phyloP scores from a whole-genome alignment of 1,140 invertebrate species.

The Trachelipus rathkii region DNA sequence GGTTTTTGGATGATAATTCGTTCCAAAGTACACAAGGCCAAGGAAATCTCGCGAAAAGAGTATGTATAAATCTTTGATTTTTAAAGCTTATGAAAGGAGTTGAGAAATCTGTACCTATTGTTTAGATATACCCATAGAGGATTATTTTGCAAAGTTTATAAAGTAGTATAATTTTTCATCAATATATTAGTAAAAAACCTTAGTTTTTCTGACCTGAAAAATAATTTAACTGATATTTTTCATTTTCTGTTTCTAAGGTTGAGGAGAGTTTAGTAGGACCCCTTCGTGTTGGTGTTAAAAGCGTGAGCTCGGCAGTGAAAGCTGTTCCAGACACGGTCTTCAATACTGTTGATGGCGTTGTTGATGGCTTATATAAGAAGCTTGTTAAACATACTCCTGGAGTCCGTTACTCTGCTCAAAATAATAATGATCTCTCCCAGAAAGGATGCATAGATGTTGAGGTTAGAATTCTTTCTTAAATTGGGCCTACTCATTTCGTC shows the following conservation, averaged over 20 bases:
- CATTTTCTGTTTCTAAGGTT: slow-evolving; percentile 23
- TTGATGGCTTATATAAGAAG: slow-evolving; percentile 64
- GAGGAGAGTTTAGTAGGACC: slow-evolving; percentile 44
- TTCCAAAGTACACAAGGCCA: slow-evolving; percentile 58
- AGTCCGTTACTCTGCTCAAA: neutral
- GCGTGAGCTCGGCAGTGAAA: slow-evolving; percentile 53
- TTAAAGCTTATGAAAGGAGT: no score
- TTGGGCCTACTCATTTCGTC: no score
- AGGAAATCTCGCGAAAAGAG: slow-evolving; percentile 34
- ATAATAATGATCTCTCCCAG: slow-evolving; percentile 27
- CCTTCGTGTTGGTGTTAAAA: slow-evolving; percentile 50
- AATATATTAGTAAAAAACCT: no score
- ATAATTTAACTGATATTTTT: neutral
- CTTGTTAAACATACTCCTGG: slow-evolving; percentile 27
- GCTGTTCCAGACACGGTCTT: slow-evolving; percentile 52
- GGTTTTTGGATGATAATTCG: slow-evolving; percentile 73
- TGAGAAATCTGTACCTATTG: no score
- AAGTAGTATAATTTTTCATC: no score
- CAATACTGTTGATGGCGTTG: slow-evolving; percentile 74
- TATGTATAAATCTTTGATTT: neutral
- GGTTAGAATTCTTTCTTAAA: slow-evolving; percentile 21
- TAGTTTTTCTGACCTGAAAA: no score
- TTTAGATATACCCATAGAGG: no score
- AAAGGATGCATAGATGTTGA: slow-evolving; percentile 50
- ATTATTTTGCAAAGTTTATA: no score